Base-by-base conservation (phyloP, 1,140 invertebrate genomes). In the Diploscapter pachys region DNA sequence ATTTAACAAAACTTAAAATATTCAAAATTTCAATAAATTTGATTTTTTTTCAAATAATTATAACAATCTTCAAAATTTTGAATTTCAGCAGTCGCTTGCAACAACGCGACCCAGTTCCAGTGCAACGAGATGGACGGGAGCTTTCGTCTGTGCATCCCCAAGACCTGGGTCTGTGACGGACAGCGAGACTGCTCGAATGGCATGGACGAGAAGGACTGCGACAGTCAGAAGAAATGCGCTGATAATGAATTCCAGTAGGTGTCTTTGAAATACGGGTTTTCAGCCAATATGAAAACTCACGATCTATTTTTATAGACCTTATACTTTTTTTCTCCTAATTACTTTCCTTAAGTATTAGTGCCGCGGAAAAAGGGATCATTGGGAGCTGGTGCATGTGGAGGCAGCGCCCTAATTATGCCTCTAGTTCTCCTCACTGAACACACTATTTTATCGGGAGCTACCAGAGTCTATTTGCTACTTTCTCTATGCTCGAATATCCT, bases 201-300 rank as follows among this genome's bases (percentile, higher is more conserved):
- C 49, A 91, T 90, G 59, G 93, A 95, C 82, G 93, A 95, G 82
- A 88, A 89, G 53, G 88, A 92, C 82, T 95, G 93, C 82, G 89
- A 89, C 57, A 31, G 31, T 31, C 87, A 88, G 4, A 91, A 89
- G 88, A 88, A 90, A 75, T 91, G 91, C 81, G 86, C 88, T 77
- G 87, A 87, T 4, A 89, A 87, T 50, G 92, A 80, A 61, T 80
- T 78, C 70, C 56, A 78, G 65, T 80, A 64, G n/a, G 69, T 72
- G 31, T 31, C 31, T 31, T 31, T 31, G 31, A 31, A 31, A 31
- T 31, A 31, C 31, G 31, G 1, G 1, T 31, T 31, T 31, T 31
- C 31, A 31, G 31, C 31, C 31, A 31, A 31, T 31, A 31, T 31
- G 31, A 31, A 31, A 31, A 31, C 1, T 31, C 31, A 31, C 31